phyloP scores from a whole-genome alignment of 2,113 vertebrate species.

The rat (Rattus norvegicus) region GRCr8 NC_086028.1:71961001-71961500 shows the following conservation, averaged over 20 bases:
- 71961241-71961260: not conserved
- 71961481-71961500: not conserved
- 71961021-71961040: not conserved
- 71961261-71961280: not conserved
- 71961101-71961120: not conserved
- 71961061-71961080: not conserved
- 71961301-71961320: slow-evolving; percentile 10
- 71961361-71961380: slow-evolving; percentile 21
- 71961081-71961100: not conserved
- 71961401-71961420: slow-evolving; percentile 42
- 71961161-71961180: not conserved
- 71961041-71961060: not conserved
- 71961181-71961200: not conserved
- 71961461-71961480: not conserved
- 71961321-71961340: not conserved
- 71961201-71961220: not conserved
- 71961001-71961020: not conserved
- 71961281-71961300: slow-evolving; percentile 8
- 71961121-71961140: not conserved
- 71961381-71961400: slow-evolving; percentile 20
- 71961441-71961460: slow-evolving; percentile 1
- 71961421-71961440: not conserved
- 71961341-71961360: not conserved
- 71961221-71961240: not conserved
- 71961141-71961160: not conserved